Evolutionary conservation across 2,888 invertebrate species (phyloP).

Genomic region (Megalurothrips usitatus): DNA sequence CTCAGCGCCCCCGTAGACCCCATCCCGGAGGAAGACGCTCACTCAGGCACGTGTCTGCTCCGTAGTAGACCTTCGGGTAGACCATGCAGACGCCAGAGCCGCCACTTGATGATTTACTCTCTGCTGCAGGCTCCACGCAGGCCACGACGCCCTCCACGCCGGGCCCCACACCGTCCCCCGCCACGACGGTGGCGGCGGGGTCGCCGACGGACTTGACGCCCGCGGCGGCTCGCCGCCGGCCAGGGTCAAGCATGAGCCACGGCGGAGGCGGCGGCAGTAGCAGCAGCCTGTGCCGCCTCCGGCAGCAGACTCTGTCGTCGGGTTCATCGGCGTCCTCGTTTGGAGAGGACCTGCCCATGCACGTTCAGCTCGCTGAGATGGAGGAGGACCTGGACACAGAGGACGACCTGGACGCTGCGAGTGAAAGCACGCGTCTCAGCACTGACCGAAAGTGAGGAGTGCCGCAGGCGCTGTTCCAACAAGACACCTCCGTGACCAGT

Average conservation of each 20-base stretch:
- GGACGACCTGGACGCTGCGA: background rate
- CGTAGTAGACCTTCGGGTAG: too few species aligned
- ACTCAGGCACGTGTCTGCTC: slow-evolving; percentile 39
- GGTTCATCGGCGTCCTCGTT: slow-evolving; percentile 49
- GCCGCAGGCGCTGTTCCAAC: too few species aligned
- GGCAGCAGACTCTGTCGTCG: slow-evolving; percentile 61
- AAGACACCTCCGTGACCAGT: too few species aligned
- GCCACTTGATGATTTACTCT: background rate
- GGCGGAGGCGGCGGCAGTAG: slow-evolving; percentile 58
- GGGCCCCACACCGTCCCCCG: slow-evolving; percentile 57
- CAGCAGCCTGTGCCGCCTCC: slow-evolving; percentile 56
- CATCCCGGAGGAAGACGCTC: slow-evolving; percentile 64
- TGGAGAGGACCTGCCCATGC: slow-evolving; percentile 44
- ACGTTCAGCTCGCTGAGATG: slow-evolving; percentile 14
- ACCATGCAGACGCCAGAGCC: too few species aligned
- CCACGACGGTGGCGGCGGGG: slow-evolving; percentile 49
- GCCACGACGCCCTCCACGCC: slow-evolving; percentile 46
- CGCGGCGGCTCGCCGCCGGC: slow-evolving; percentile 52
- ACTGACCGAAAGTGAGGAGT: background rate
- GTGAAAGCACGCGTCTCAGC: background rate
- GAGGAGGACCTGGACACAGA: slow-evolving; percentile 21
- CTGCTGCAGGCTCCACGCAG: slow-evolving; percentile 38
- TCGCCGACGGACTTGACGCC: slow-evolving; percentile 56
- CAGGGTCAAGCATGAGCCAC: slow-evolving; percentile 56
- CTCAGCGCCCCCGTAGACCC: slow-evolving; percentile 58